Evolutionary conservation across 1,140 invertebrate genomes (phyloP).

Genomic region (Penaeus indicus): DNA sequence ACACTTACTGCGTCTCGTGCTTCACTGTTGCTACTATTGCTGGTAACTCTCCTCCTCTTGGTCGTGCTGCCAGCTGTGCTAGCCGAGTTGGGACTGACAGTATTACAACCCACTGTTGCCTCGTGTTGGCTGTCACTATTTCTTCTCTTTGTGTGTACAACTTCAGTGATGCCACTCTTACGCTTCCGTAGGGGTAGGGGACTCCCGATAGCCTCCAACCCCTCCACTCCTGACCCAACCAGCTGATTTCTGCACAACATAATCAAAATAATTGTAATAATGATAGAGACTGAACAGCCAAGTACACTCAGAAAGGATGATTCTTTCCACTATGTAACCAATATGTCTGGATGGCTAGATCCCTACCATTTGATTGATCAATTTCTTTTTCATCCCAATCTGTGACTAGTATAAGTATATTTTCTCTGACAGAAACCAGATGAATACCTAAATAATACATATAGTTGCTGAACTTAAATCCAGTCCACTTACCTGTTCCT

Average conservation of each 20-base stretch:
- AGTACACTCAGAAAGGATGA: too few species aligned
- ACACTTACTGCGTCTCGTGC: slow-evolving; percentile 41
- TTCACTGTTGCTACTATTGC: slow-evolving; percentile 50
- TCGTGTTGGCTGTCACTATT: slow-evolving; percentile 15
- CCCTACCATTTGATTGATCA: too few species aligned
- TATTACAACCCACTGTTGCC: not conserved
- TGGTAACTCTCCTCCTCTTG: slow-evolving; percentile 31
- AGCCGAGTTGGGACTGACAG: not conserved
- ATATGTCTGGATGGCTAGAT: too few species aligned
- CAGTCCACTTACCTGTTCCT: slow-evolving; percentile 42
- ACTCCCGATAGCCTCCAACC: slow-evolving; percentile 39
- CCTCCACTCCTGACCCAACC: slow-evolving; percentile 57
- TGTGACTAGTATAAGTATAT: too few species aligned
- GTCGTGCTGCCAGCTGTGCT: slow-evolving; percentile 17
- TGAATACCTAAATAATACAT: too few species aligned
- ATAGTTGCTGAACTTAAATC: too few species aligned
- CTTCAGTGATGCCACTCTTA: slow-evolving; percentile 35
- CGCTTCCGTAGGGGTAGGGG: slow-evolving; percentile 55
- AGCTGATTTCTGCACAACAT: slow-evolving; percentile 37
- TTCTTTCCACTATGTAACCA: too few species aligned
- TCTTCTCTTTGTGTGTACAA: slow-evolving; percentile 23
- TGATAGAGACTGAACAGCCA: too few species aligned
- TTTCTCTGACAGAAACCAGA: too few species aligned
- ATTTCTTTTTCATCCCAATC: too few species aligned
- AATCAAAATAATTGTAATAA: not conserved